These are phyloP conservation scores for Chaitophorus viminalis DNA, from an alignment of 2,888 invertebrate species.

Conservation along the genomic window DNA sequence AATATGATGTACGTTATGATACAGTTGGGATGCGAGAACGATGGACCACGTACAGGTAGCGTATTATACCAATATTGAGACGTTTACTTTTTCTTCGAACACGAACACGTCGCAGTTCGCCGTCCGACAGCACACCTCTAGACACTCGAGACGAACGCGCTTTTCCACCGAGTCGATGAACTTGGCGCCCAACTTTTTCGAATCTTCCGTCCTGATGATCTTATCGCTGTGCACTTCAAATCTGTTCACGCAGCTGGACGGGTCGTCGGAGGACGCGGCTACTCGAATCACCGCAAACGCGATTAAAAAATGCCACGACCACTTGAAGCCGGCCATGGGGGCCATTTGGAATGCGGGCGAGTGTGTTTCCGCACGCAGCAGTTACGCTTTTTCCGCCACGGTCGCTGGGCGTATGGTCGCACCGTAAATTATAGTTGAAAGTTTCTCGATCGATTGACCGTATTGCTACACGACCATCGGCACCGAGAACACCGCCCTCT, in stretches of 20 bases:
- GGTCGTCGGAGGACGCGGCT: not conserved
- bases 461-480: not conserved
- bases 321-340: not conserved
- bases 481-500: not conserved
- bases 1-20: too few species aligned
- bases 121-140: conserved; percentile 87
- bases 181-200: conserved; percentile 86
- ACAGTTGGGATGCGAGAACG: too few species aligned
- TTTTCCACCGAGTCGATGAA: conserved; percentile 87
- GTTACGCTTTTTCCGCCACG: not conserved
- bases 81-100: conserved; percentile 85
- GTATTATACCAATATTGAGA: too few species aligned
- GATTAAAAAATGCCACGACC: not conserved
- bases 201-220: conserved; percentile 91
- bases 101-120: conserved; percentile 89
- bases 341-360: not conserved
- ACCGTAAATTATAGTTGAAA: not conserved
- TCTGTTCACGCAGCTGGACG: conserved; percentile 69
- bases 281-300: not conserved
- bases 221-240: conserved; percentile 89
- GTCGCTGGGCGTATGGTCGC: not conserved
- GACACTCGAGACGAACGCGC: conserved; percentile 82
- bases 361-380: not conserved
- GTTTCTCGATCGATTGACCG: not conserved
- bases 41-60: too few species aligned